Evolutionary conservation across 1,140 invertebrate genomes (phyloP).

Genomic region (Panagrolaimus sp.): DNA sequence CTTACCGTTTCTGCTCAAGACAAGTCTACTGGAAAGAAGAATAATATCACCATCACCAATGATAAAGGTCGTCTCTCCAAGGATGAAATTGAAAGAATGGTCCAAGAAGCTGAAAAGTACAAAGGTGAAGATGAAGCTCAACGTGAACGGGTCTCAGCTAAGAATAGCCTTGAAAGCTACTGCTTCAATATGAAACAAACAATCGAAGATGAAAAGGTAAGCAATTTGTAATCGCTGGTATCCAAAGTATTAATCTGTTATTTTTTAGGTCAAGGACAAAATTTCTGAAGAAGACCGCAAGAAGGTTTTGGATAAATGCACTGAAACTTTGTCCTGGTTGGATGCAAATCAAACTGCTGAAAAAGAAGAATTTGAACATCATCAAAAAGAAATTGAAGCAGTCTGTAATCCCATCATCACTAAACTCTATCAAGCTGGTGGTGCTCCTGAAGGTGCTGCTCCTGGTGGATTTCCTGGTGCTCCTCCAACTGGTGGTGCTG

Average conservation of each 20-base stretch:
- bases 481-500: background rate
- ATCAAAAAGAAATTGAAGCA: slow-evolving; percentile 60
- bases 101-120: slow-evolving; percentile 87
- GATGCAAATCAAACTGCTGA: slow-evolving; percentile 82
- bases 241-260: slow-evolving; percentile 68
- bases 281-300: slow-evolving; percentile 77
- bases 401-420: slow-evolving; percentile 63
- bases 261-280: slow-evolving; percentile 60
- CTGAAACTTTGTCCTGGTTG: slow-evolving; percentile 85
- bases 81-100: slow-evolving; percentile 94
- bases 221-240: slow-evolving; percentile 84
- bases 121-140: slow-evolving; percentile 79
- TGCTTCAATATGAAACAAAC: slow-evolving; percentile 70
- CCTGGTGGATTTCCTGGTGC: slow-evolving; percentile 43
- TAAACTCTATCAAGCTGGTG: slow-evolving; percentile 60
- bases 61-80: slow-evolving; percentile 92
- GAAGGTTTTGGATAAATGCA: slow-evolving; percentile 80
- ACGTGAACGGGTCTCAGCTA: slow-evolving; percentile 73
- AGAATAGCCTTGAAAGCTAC: slow-evolving; percentile 87
- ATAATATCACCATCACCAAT: slow-evolving; percentile 85
- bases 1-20: slow-evolving; percentile 64
- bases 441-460: slow-evolving; percentile 45
- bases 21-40: slow-evolving; percentile 81
- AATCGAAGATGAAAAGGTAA: slow-evolving; percentile 84
- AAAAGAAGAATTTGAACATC: slow-evolving; percentile 68